phyloP scores from a whole-genome alignment of 2,113 vertebrate genomes.

The Eulacestoma nigropectus region DNA sequence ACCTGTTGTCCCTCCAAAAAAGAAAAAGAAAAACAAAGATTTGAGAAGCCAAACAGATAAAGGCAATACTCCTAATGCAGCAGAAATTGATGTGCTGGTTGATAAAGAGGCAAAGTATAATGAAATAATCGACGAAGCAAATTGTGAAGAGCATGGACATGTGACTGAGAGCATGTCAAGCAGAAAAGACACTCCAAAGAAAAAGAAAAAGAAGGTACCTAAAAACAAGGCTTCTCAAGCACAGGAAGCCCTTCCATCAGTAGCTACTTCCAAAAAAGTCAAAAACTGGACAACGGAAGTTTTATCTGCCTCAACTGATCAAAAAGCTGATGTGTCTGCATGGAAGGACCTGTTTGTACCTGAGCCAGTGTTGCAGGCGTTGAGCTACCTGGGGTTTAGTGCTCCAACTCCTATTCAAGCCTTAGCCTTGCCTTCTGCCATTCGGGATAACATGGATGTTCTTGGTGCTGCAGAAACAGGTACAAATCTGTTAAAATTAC shows the following conservation, averaged over 20 bases:
- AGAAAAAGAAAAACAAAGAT: slow-evolving; percentile 51
- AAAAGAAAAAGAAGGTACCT: slow-evolving; percentile 69
- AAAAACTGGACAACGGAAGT: slow-evolving; percentile 84
- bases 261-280: slow-evolving; percentile 63
- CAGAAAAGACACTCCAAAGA: slow-evolving; percentile 11
- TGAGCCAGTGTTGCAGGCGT: slow-evolving; percentile 79
- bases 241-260: neutral
- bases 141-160: neutral
- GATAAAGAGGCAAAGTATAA: neutral
- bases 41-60: neutral
- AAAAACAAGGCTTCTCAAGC: slow-evolving; percentile 13
- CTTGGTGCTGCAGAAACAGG: slow-evolving; percentile 97
- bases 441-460: slow-evolving; percentile 90
- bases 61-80: neutral
- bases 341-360: slow-evolving; percentile 94
- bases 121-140: neutral
- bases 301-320: slow-evolving; percentile 44
- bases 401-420: slow-evolving; percentile 93
- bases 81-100: neutral
- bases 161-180: neutral
- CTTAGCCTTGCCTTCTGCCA: slow-evolving; percentile 86
- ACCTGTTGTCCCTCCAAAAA: slow-evolving; percentile 41
- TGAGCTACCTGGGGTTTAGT: slow-evolving; percentile 86
- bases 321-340: slow-evolving; percentile 78
- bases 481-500: slow-evolving; percentile 34